Evolutionary conservation across 2,797 vertebrate species (phyloP), one percentile per base, ranked within the genome.

Genomic region (Melanotaenia pygmaea): DNA sequence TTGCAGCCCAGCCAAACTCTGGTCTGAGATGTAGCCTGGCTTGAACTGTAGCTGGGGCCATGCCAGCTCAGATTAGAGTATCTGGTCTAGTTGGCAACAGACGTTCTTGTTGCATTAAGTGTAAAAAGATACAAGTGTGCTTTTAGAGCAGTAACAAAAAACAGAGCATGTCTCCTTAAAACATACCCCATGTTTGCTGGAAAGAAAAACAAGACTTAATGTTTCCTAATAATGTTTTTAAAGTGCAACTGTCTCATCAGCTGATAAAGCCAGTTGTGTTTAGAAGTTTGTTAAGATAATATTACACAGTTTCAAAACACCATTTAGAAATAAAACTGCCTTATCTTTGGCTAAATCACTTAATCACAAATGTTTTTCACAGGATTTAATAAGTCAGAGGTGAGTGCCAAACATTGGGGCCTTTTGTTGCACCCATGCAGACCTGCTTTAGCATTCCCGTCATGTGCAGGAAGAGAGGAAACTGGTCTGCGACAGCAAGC

Each of bases 331-430:
- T 76, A 40, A 72, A 80, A 76, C 1, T 0, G 34, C 50, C 14
- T 78, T 80, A 72, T 82, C 68, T 84, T 81, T 60, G 59, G 60
- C 13, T 1, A 38, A 67, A 50, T 67, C 58, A 72, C 43, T 38
- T 50, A 56, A 26, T 60, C 50, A 68, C 71, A 77, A 83, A 72
- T 12, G 0, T 57, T 40, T 57, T 45, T 81, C 0, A 69, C 11
- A 16, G 40, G 40, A 32, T 47, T 76, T 22, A 72, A 80, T 70
- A 40, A 76, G 75, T 73, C 43, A 75, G 24, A 59, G 76, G 65
- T 37, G 54, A 54, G 72, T n/a, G 43, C 8, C 40, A 62, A 67
- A 61, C 30, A 7, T 22, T 58, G 72, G 67, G 59, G 76, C 70
- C 50, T 70, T 72, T 13, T 54, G 64, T 67, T 64, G 64, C 59